Evolutionary conservation across 1,140 invertebrate genomes (phyloP).

Genomic region (Mamestra configurata): DNA sequence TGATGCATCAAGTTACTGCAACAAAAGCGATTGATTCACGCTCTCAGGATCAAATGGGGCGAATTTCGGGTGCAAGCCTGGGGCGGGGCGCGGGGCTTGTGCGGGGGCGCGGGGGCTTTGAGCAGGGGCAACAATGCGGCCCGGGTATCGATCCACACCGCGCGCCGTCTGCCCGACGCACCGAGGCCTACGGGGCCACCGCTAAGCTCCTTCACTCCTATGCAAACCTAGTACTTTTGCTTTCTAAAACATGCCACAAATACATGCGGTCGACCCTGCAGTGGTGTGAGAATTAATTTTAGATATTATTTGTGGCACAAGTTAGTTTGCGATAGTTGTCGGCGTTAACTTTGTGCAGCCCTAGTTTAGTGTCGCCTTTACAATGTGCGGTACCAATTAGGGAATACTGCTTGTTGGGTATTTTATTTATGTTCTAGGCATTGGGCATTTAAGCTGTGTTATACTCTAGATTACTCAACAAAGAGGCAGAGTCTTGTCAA

Average conservation of each 20-base stretch:
- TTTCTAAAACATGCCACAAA: constrained; percentile 66
- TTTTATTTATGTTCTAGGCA: neutral
- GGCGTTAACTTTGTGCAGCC: constrained; percentile 8
- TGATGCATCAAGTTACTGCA: constrained; percentile 71
- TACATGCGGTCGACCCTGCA: constrained; percentile 44
- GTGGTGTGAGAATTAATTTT: constrained; percentile 51
- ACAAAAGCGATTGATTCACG: constrained; percentile 81
- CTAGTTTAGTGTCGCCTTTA: constrained; percentile 29
- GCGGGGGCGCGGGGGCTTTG: constrained; percentile 62
- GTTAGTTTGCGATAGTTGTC: constrained; percentile 32
- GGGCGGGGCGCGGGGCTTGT: constrained; percentile 53
- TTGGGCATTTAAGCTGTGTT: neutral
- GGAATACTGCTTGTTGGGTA: neutral
- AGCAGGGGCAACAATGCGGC: constrained; percentile 81
- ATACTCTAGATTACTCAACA: neutral
- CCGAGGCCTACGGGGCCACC: constrained; percentile 63
- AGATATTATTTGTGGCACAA: constrained; percentile 46
- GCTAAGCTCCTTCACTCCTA: constrained; percentile 67
- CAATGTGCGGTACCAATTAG: constrained; percentile 12
- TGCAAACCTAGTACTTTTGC: constrained; percentile 81
- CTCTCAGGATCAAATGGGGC: constrained; percentile 78
- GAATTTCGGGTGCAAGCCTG: constrained; percentile 72
- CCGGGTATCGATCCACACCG: constrained; percentile 83
- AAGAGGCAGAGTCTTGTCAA: neutral
- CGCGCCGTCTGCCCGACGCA: constrained; percentile 72